A percentile compares a stretch with the other conserved stretches of the same genome.
phyloP scores from a whole-genome alignment of 92 coral and sea anemone species.

The Palythoa grandiflora region DNA sequence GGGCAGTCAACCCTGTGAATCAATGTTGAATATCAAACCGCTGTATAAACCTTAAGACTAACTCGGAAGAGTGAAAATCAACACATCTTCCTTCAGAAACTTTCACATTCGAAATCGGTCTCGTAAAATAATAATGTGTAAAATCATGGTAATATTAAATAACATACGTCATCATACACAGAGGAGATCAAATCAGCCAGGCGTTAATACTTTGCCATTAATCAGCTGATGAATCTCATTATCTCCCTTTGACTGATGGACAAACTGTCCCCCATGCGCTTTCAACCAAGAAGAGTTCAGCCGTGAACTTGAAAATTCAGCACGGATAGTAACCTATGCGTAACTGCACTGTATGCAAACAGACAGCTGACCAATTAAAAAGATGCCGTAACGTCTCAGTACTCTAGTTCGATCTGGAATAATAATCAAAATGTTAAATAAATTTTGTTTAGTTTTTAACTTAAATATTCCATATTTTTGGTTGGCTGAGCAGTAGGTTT shows the following conservation, averaged over 20 bases:
- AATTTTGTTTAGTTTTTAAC: too few relatives aligned
- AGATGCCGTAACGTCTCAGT: not conserved
- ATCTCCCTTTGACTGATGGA: too few relatives aligned
- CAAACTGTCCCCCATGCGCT: too few relatives aligned
- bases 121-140: constrained; percentile 16
- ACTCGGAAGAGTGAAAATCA: not conserved
- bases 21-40: constrained; percentile 4
- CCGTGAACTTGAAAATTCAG: too few relatives aligned
- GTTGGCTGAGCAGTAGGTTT: too few relatives aligned
- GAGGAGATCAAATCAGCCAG: constrained; percentile 19
- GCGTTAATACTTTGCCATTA: not conserved
- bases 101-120: constrained; percentile 30
- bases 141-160: not conserved
- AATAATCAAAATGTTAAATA: too few relatives aligned
- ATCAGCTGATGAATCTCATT: too few relatives aligned
- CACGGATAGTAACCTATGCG: too few relatives aligned
- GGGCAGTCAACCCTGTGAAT: not conserved
- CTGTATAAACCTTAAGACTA: not conserved
- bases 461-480: too few relatives aligned
- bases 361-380: not conserved
- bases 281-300: too few relatives aligned
- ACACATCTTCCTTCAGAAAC: not conserved
- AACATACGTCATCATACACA: constrained; percentile 9
- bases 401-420: too few relatives aligned
- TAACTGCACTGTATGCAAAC: too few relatives aligned